These are phyloP conservation scores for Coracias cyanogaster DNA, from an alignment of 2,797 vertebrate genomes.

Conservation along the genomic window DNA sequence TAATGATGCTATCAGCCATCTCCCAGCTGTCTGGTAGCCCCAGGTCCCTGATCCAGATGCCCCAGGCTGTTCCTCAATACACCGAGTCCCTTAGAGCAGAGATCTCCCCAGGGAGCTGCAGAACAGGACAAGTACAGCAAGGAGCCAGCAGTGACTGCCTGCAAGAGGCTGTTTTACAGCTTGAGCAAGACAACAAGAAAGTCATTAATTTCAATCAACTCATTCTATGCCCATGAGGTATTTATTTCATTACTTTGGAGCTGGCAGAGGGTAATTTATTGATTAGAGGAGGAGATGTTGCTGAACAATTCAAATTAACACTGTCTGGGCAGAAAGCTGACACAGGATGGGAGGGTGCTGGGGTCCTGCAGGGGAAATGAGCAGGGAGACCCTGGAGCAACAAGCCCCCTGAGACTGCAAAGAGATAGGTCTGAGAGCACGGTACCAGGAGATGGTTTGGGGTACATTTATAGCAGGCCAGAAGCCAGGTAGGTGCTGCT, in stretches of 20 bases:
- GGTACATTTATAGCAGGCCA: neutral
- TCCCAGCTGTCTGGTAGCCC: neutral
- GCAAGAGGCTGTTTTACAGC: neutral
- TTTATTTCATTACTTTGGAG: conserved; percentile 44
- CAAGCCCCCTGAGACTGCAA: neutral
- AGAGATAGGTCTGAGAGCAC: neutral
- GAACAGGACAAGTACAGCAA: neutral
- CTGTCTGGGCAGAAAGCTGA: neutral
- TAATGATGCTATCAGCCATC: neutral
- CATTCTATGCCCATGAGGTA: neutral
- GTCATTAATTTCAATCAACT: conserved; percentile 23
- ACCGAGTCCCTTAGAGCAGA: neutral
- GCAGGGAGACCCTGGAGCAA: neutral
- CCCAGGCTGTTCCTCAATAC: neutral
- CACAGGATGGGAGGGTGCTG: neutral
- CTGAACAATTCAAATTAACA: conserved; percentile 12
- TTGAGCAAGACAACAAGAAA: neutral
- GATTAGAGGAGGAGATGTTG: neutral
- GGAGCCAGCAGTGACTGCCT: neutral
- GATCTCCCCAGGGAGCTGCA: neutral
- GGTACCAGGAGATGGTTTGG: neutral
- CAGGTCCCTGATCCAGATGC: neutral
- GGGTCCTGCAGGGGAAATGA: neutral
- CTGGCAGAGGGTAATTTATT: conserved; percentile 43
- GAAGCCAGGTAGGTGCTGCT: neutral